Conservation (phyloP, 2,888 invertebrate species). For the Aethes cnicana region DNA sequence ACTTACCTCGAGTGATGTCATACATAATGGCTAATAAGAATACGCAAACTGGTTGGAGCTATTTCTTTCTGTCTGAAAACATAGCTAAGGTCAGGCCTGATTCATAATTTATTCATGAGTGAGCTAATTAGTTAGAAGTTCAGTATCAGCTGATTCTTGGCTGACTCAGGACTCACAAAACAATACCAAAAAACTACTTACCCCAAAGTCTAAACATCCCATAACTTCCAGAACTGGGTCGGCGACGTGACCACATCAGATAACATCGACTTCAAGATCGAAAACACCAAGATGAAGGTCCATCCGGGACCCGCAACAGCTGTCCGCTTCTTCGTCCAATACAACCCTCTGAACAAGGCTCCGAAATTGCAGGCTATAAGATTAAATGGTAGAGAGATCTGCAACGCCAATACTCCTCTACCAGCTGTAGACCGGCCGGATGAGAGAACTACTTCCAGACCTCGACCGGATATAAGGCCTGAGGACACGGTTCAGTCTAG, state of each 20-base stretch:
- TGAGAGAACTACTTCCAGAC: constrained; percentile 19
- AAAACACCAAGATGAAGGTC: constrained; percentile 81
- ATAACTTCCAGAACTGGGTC: constrained; percentile 80
- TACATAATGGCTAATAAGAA: too few relatives aligned
- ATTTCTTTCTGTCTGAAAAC: too few relatives aligned
- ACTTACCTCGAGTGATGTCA: too few relatives aligned
- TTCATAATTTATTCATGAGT: too few relatives aligned
- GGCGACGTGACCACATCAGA: constrained; percentile 82
- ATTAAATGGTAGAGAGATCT: constrained; percentile 83
- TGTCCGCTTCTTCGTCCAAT: constrained; percentile 84
- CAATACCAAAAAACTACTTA: background rate
- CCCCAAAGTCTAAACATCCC: too few relatives aligned
- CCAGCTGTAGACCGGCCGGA: constrained; percentile 51
- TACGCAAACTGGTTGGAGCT: too few relatives aligned
- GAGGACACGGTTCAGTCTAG: constrained; percentile 52
- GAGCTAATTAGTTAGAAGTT: too few relatives aligned
- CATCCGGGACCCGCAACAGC: constrained; percentile 80
- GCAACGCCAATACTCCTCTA: constrained; percentile 67
- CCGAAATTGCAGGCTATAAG: constrained; percentile 77
- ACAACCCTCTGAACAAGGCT: constrained; percentile 68
- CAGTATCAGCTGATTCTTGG: too few relatives aligned
- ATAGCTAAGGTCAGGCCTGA: too few relatives aligned
- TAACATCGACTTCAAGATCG: constrained; percentile 82
- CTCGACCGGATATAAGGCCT: constrained; percentile 43
- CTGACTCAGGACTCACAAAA: too few relatives aligned